Conservation (phyloP, 1,140 invertebrate species). For the Choristoneura fumiferana region DNA sequence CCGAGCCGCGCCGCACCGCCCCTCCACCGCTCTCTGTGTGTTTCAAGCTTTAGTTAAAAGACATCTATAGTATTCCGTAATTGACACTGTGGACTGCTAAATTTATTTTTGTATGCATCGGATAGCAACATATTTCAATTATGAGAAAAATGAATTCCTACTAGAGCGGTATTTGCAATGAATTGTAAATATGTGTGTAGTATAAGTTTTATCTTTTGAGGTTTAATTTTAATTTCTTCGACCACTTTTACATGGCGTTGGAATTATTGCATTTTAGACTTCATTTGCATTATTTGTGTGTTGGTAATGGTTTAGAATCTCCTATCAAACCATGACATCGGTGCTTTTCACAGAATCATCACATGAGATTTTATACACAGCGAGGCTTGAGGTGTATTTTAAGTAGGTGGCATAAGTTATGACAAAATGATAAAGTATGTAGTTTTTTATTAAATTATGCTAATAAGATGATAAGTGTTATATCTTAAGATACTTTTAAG, state of each 20-base stretch:
- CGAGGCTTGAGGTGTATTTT: conserved; percentile 2
- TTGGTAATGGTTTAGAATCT: conserved; percentile 7
- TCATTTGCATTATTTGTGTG: not conserved
- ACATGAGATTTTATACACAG: conserved; percentile 8
- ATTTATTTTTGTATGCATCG: too few species aligned
- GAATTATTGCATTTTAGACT: not conserved
- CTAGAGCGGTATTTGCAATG: too few species aligned
- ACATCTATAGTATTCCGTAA: too few species aligned
- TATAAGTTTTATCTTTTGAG: not conserved
- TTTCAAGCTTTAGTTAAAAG: too few species aligned
- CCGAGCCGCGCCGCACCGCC: too few species aligned
- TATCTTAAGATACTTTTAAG: conserved; percentile 22
- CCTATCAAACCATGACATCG: conserved; percentile 13
- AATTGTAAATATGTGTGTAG: too few species aligned
- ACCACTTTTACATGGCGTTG: conserved; percentile 10
- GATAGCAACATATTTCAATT: too few species aligned
- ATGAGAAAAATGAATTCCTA: too few species aligned
- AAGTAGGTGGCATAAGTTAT: not conserved
- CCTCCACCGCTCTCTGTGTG: too few species aligned
- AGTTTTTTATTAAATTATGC: conserved; percentile 17
- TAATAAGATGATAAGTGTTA: conserved; percentile 32
- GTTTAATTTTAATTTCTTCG: not conserved
- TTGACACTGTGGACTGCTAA: too few species aligned
- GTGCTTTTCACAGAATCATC: conserved; percentile 2
- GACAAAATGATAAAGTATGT: not conserved